Percentiles rank a stretch among this genome's conserved stretches.
phyloP scores from a whole-genome alignment of 2,888 invertebrate genomes.

The Mythimna vitellina region DNA sequence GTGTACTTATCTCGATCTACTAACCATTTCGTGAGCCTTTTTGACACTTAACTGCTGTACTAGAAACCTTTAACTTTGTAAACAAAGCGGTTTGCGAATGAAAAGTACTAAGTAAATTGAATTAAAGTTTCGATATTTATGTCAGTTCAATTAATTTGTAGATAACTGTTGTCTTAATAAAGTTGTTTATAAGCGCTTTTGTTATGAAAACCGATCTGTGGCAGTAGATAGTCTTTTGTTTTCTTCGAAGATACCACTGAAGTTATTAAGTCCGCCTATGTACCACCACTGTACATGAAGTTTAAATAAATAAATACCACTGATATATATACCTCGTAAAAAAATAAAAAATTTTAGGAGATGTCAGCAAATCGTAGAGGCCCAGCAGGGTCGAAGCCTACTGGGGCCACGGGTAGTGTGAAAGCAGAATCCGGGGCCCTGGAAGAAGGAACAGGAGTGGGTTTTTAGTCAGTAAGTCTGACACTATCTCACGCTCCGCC shows the following conservation, averaged over 20 bases:
- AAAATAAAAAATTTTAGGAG: no score
- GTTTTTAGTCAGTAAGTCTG: no score
- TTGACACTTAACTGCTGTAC: conserved; percentile 81
- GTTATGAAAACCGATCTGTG: not conserved
- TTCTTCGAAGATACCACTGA: not conserved
- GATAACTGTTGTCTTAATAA: conserved; percentile 4
- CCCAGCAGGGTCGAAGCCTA: no score
- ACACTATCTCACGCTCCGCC: no score
- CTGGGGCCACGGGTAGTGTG: no score
- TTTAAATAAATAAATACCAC: no score
- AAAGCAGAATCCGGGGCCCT: no score
- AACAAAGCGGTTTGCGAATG: conserved; percentile 53
- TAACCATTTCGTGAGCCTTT: conserved; percentile 84
- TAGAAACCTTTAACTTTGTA: conserved; percentile 61
- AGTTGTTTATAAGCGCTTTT: not conserved
- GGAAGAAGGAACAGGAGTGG: no score
- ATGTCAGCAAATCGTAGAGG: no score
- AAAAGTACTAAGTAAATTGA: conserved; percentile 35
- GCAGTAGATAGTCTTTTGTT: not conserved
- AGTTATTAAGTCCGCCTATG: no score
- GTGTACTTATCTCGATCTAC: conserved; percentile 82
- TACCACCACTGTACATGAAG: no score
- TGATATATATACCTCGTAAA: no score
- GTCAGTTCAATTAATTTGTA: conserved; percentile 5
- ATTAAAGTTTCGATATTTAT: conserved; percentile 23